Conservation (phyloP, 2,113 vertebrate genomes). For the Menidia beryllina region DNA sequence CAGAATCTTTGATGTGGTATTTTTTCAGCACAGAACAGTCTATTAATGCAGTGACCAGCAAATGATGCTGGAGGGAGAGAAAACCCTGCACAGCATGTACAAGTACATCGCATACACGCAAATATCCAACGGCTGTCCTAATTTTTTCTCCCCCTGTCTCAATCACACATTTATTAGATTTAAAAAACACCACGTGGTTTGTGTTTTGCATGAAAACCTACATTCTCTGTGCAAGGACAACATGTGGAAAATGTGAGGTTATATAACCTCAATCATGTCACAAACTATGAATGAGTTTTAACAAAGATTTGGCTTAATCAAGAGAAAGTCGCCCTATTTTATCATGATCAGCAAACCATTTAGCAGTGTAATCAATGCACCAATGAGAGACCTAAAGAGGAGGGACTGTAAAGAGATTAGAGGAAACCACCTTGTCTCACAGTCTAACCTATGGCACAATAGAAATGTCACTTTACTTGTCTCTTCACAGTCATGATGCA, state of each 20-base stretch:
- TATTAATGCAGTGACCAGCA: constrained; percentile 66
- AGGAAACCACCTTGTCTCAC: constrained; percentile 72
- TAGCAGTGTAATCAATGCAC: constrained; percentile 45
- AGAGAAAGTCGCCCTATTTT: constrained; percentile 11
- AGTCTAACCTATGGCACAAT: constrained; percentile 62
- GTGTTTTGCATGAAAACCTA: neutral
- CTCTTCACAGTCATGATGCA: constrained; percentile 61
- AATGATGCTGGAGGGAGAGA: constrained; percentile 23
- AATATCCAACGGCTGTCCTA: constrained; percentile 36
- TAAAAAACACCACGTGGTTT: neutral
- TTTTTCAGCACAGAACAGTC: constrained; percentile 34
- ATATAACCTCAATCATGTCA: neutral
- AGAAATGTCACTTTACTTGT: constrained; percentile 67
- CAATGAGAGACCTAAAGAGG: constrained; percentile 76
- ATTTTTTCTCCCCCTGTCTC: constrained; percentile 31
- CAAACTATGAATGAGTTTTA: neutral
- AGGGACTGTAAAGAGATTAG: constrained; percentile 68
- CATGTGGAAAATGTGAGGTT: neutral
- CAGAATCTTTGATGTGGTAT: constrained; percentile 61
- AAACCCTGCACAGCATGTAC: constrained; percentile 37
- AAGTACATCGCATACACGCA: constrained; percentile 23
- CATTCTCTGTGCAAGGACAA: neutral
- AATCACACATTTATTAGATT: neutral
- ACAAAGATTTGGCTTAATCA: neutral
- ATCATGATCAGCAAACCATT: constrained; percentile 20